These are phyloP conservation scores for Zele albiditarsus DNA, from an alignment of 2,888 invertebrate genomes.

Conservation along the genomic window DNA sequence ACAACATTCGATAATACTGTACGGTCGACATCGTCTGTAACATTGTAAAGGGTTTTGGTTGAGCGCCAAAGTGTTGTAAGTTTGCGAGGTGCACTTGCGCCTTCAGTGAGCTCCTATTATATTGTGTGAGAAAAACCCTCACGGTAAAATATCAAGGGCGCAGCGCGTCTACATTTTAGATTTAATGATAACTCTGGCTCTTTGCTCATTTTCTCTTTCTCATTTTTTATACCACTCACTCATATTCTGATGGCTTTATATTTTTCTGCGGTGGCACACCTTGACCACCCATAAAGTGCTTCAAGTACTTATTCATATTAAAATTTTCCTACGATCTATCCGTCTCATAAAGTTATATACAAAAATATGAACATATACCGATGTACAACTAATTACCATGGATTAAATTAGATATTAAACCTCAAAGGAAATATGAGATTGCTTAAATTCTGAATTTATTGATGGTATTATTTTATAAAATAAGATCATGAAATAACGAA, in stretches of 20 bases:
- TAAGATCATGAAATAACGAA: not conserved
- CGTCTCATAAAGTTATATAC: not conserved
- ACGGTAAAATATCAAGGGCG: constrained; percentile 42
- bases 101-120: constrained; percentile 45
- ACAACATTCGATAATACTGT: constrained; percentile 31
- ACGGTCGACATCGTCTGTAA: constrained; percentile 27
- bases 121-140: constrained; percentile 43
- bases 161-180: constrained; percentile 51
- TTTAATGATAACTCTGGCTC: constrained; percentile 47
- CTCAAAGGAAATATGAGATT: not conserved
- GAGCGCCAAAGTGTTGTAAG: constrained; percentile 46
- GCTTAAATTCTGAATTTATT: not conserved
- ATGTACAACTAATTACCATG: not conserved
- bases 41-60: constrained; percentile 37
- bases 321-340: not conserved
- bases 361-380: not conserved
- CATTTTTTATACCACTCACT: constrained; percentile 22
- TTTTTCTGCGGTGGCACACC: constrained; percentile 29
- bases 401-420: not conserved
- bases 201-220: not conserved
- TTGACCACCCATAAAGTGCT: constrained; percentile 37
- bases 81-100: constrained; percentile 34
- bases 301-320: constrained; percentile 34
- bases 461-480: not conserved
- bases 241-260: constrained; percentile 26